Evolutionary conservation across 2,113 vertebrate species (phyloP).

Genomic region (Meriones unguiculatus): DNA sequence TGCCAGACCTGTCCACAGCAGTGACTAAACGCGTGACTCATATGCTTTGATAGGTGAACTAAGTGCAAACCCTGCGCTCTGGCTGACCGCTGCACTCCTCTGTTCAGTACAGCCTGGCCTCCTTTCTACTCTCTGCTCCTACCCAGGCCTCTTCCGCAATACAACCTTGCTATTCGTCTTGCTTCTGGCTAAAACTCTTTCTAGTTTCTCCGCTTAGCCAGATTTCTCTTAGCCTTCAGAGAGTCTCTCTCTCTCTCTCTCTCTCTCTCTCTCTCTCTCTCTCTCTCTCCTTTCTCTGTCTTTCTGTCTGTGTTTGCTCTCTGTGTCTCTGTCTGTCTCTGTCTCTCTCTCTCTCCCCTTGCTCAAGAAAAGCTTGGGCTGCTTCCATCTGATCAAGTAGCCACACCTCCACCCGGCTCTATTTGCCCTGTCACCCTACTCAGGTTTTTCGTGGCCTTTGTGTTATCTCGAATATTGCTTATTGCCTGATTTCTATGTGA

Average conservation of each 20-base stretch:
- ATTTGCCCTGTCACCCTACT: background rate
- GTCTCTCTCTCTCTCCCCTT: background rate
- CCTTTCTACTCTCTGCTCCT: background rate
- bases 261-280: too few relatives aligned
- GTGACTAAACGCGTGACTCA: background rate
- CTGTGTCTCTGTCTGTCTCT: too few relatives aligned
- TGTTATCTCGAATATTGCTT: background rate
- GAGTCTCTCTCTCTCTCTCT: background rate
- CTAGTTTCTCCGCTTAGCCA: background rate
- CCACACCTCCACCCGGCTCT: background rate
- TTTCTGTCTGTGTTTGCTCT: too few relatives aligned
- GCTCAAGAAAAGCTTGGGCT: background rate
- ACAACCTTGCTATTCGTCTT: background rate
- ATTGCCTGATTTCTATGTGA: background rate
- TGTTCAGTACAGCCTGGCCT: background rate
- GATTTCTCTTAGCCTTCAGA: constrained; percentile 2
- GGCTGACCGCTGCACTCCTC: background rate
- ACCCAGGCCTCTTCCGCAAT: background rate
- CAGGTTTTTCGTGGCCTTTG: constrained; percentile 17
- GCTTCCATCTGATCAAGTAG: background rate
- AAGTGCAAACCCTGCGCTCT: background rate
- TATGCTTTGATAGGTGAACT: background rate
- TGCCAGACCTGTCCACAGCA: background rate
- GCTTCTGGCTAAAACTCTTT: background rate
- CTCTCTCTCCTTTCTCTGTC: too few relatives aligned